phyloP scores from a whole-genome alignment of 2,888 invertebrate genomes.

The Salticus scenicus region DNA sequence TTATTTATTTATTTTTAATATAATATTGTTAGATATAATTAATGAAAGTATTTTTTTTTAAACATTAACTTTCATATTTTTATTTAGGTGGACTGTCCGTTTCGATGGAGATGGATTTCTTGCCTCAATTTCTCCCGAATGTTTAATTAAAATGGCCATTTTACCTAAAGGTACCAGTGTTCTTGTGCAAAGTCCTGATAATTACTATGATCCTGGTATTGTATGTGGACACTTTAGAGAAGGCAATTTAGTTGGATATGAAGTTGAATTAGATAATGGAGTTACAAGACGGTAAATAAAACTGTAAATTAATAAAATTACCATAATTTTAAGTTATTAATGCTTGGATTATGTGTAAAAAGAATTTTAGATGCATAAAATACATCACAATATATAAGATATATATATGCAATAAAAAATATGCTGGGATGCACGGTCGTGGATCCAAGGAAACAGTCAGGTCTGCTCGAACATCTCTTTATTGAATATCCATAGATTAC shows the following conservation, averaged over 20 bases:
- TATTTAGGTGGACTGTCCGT: conserved; percentile 57
- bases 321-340: no score
- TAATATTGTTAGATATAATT: no score
- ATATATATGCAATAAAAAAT: no score
- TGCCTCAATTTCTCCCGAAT: conserved; percentile 31
- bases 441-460: no score
- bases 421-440: no score
- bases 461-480: no score
- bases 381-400: no score
- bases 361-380: no score
- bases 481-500: no score
- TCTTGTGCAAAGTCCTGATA: conserved; percentile 48
- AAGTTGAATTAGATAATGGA: conserved; percentile 62
- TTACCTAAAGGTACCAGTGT: conserved; percentile 52
- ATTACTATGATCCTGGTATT: conserved; percentile 62
- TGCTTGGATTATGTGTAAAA: no score
- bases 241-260: conserved; percentile 58
- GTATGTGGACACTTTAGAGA: conserved; percentile 60
- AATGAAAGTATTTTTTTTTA: neutral
- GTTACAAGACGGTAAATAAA: conserved; percentile 47
- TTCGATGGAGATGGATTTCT: conserved; percentile 65
- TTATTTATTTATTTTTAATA: no score
- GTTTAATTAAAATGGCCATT: conserved; percentile 49
- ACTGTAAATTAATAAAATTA: neutral
- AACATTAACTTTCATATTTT: neutral